Conservation (phyloP, 2,113 vertebrate species). For the Pedionomus torquatus region DNA sequence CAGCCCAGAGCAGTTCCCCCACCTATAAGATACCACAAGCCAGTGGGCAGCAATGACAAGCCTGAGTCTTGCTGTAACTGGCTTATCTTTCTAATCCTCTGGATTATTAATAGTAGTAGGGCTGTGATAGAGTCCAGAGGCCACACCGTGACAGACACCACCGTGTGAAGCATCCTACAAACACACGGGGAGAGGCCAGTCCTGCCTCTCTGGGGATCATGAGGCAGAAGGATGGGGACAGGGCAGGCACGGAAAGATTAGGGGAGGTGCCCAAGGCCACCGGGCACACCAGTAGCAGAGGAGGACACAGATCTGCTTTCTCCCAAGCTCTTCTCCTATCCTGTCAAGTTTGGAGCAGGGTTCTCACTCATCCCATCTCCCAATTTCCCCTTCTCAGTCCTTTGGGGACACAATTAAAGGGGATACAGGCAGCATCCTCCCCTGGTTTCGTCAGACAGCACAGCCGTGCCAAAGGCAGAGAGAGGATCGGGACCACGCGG, state of each 20-base stretch:
- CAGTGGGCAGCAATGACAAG: slow-evolving; percentile 28
- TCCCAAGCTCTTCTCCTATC: not conserved
- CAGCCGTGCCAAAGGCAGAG: not conserved
- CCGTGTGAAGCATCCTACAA: slow-evolving; percentile 13
- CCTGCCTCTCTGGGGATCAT: not conserved
- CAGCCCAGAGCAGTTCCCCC: not conserved
- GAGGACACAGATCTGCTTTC: not conserved
- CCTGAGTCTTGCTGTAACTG: not conserved
- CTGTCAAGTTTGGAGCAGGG: not conserved
- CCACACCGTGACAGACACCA: not conserved
- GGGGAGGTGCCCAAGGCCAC: not conserved
- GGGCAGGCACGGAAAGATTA: not conserved
- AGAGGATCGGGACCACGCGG: fast-evolving
- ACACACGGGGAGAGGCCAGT: not conserved
- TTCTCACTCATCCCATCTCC: not conserved
- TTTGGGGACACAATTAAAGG: not conserved
- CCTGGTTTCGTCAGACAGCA: not conserved
- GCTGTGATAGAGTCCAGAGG: slow-evolving; percentile 55
- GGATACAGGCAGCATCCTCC: not conserved
- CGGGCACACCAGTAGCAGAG: fast-evolving
- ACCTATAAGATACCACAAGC: slow-evolving; percentile 15
- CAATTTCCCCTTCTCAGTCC: not conserved
- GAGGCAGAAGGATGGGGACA: not conserved
- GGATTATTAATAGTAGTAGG: slow-evolving; percentile 64
- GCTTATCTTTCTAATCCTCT: slow-evolving; percentile 57